Evolutionary conservation across 92 coral and sea anemone species (phyloP), one percentile per base, ranked within the genome.

Genomic region (Parazoanthus atlanticus): DNA sequence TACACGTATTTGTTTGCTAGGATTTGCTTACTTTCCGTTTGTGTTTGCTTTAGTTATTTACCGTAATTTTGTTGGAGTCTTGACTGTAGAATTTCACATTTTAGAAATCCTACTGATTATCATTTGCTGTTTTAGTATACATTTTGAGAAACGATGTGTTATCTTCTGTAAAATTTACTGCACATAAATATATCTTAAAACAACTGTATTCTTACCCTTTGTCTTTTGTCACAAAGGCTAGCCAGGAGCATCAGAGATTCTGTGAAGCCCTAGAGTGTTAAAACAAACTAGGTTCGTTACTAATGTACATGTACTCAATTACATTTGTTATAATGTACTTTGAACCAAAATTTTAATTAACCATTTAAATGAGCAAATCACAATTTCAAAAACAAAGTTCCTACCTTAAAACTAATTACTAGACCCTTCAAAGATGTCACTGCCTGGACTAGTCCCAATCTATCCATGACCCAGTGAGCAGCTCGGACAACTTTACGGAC

Each of bases 221-320:
- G 96, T 67, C 99, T 89, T 70, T 97, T 97, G 93, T 97, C 95
- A 86, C 99, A 97, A 32, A 97, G 92, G 70, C 94, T 93, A 29
- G 94, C 95, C 58, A 97, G 80, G 52, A 93, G 93, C 94, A 94
- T 90, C 76, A 97, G 81, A 25, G 94, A 95, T 75, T 95, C 98
- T 64, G 95, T 89, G 78, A 95, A 97, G 16, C 91, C 93, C 99
- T 97, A 36, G 46, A 21, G 46, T 81, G 7, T 38, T 26, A 23
- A 41, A 81, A 83, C 76, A 66, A 13, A 49, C 3, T 16, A 74
- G 6, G 28, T 36, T 25, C 73, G 17, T 16, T 5, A 36, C 2
- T 36, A 2, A 36, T 36, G n/a, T 21, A 43, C 1, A 71, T 12
- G 29, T 21, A 16, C 8, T 71, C 47, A 56, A 23, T 36, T 12